phyloP scores from a whole-genome alignment of 2,113 vertebrate genomes.

The Carollia perspicillata region DNA sequence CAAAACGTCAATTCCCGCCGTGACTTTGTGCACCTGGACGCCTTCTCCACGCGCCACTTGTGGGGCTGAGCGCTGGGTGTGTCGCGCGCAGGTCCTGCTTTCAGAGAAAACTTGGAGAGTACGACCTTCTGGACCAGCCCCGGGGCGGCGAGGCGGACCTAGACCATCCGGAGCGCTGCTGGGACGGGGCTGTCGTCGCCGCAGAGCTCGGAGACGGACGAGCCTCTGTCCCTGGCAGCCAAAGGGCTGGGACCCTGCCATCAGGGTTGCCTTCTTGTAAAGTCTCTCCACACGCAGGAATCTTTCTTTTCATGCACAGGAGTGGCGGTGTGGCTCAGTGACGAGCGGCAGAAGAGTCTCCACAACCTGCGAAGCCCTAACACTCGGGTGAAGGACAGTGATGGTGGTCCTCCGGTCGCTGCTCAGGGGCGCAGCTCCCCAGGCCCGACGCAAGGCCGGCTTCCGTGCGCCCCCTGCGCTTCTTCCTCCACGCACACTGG shows the following conservation, averaged over 20 bases:
- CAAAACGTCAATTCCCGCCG: neutral
- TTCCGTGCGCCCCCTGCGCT: no score
- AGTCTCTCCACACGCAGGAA: neutral
- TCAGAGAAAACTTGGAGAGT: neutral
- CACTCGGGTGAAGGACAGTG: neutral
- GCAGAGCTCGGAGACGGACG: no score
- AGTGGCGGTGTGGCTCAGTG: no score
- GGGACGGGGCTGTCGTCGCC: no score
- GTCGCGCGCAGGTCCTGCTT: neutral
- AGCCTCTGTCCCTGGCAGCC: neutral
- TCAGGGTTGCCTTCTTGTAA: neutral
- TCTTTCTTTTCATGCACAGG: neutral
- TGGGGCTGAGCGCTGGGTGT: neutral
- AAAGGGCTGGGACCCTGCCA: neutral
- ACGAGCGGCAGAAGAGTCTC: neutral
- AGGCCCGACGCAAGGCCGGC: neutral
- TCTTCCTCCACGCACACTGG: neutral
- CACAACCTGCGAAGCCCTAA: neutral
- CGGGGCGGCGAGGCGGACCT: no score
- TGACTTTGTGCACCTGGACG: neutral
- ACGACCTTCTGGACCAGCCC: neutral
- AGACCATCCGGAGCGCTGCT: neutral
- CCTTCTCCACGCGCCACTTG: fast-evolving
- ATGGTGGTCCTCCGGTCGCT: no score
- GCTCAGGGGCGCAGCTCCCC: no score